Evolutionary conservation across 2,113 vertebrate genomes (phyloP).

Genomic region (Furnarius figulus): DNA sequence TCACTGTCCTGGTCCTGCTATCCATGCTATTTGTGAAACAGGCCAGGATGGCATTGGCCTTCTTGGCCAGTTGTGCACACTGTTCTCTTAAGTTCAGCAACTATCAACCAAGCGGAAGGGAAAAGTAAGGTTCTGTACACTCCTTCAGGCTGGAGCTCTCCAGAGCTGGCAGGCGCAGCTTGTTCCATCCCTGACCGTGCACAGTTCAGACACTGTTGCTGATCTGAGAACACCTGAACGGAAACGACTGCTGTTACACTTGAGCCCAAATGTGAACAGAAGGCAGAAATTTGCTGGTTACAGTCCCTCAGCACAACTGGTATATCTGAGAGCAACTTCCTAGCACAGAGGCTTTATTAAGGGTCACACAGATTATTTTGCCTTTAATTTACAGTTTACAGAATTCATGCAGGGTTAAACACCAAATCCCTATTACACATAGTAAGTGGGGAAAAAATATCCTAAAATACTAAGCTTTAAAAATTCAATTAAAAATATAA

Average conservation of each 20-base stretch:
- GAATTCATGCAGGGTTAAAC: slow-evolving; percentile 8
- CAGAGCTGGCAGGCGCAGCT: neutral
- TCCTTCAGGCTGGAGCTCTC: neutral
- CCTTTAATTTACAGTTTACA: neutral
- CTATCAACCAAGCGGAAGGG: neutral
- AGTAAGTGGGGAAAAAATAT: neutral
- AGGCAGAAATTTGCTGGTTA: neutral
- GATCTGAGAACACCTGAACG: neutral
- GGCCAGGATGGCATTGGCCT: neutral
- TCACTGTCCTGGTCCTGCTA: neutral
- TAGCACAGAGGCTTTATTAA: neutral
- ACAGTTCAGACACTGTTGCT: neutral
- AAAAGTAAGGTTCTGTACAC: neutral
- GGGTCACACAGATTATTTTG: neutral
- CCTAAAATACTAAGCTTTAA: slow-evolving; percentile 7
- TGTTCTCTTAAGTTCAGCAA: neutral
- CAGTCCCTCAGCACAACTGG: neutral
- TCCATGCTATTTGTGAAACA: neutral
- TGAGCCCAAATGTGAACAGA: neutral
- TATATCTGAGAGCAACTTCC: neutral
- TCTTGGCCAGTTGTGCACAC: neutral
- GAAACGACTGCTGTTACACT: neutral
- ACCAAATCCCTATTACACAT: neutral
- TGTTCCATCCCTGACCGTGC: neutral
- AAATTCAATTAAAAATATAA: slow-evolving; percentile 23